These are phyloP conservation scores for Centropus unirufus DNA, from an alignment of 2,113 vertebrate species.

Conservation along the genomic window DNA sequence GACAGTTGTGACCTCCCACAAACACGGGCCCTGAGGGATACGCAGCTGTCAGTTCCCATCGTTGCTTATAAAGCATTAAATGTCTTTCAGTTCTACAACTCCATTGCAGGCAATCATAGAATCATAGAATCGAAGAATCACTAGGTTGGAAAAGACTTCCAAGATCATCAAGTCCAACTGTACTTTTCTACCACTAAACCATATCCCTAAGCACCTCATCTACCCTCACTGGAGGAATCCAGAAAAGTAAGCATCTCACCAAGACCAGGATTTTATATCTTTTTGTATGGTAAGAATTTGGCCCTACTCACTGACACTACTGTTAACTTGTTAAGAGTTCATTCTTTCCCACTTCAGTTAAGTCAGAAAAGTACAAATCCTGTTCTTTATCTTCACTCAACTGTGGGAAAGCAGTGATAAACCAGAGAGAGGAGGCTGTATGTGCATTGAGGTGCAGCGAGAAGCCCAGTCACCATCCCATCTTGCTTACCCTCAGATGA, in stretches of 20 bases:
- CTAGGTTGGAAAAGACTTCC: too few relatives aligned
- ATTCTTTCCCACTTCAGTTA: background rate
- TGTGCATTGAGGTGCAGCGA: accelerated
- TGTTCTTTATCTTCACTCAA: background rate
- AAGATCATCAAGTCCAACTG: too few relatives aligned
- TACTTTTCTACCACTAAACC: too few relatives aligned
- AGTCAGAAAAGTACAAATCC: background rate
- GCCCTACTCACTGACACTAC: background rate
- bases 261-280: background rate
- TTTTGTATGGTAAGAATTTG: background rate
- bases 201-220: too few relatives aligned
- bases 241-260: background rate
- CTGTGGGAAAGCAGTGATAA: constrained; percentile 35
- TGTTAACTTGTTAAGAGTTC: background rate
- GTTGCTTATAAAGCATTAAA: background rate
- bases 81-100: background rate
- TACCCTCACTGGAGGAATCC: background rate
- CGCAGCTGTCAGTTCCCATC: background rate
- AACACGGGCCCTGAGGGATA: background rate
- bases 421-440: too few relatives aligned
- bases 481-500: accelerated
- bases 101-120: background rate
- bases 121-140: too few relatives aligned
- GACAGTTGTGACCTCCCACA: background rate
- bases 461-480: background rate